Evolutionary conservation across 2,888 invertebrate genomes (phyloP).

Genomic region (Phengaris arion): DNA sequence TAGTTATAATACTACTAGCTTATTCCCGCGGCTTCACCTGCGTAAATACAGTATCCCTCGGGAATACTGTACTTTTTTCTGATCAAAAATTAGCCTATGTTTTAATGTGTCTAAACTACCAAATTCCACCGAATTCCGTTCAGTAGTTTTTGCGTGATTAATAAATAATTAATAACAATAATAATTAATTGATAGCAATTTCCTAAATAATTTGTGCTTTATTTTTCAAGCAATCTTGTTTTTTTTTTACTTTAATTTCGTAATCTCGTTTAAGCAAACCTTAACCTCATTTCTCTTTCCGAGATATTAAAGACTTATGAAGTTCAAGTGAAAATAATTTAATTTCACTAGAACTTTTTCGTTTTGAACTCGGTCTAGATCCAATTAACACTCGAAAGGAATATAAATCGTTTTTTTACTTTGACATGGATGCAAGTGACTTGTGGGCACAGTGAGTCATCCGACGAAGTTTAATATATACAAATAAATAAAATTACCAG

Average conservation of each 20-base stretch:
- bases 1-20: too few species aligned
- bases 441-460: constrained; percentile 4
- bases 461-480: not conserved
- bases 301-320: constrained; percentile 15
- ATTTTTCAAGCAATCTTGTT: constrained; percentile 2
- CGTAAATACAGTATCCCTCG: too few species aligned
- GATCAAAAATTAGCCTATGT: too few species aligned
- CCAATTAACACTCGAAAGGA: constrained; percentile 35
- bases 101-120: too few species aligned
- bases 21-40: too few species aligned
- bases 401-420: constrained; percentile 34
- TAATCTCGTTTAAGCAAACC: not conserved
- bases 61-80: too few species aligned
- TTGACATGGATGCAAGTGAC: constrained; percentile 26
- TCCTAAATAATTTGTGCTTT: not conserved
- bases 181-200: too few species aligned
- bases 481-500: too few species aligned
- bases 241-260: not conserved
- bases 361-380: constrained; percentile 26
- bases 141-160: too few species aligned
- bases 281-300: not conserved
- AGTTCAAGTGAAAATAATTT: constrained; percentile 28
- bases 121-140: too few species aligned
- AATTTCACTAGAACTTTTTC: constrained; percentile 29
- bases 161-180: too few species aligned